Base-by-base conservation (phyloP, 1,140 invertebrate genomes). In the Eumeta japonica region DNA sequence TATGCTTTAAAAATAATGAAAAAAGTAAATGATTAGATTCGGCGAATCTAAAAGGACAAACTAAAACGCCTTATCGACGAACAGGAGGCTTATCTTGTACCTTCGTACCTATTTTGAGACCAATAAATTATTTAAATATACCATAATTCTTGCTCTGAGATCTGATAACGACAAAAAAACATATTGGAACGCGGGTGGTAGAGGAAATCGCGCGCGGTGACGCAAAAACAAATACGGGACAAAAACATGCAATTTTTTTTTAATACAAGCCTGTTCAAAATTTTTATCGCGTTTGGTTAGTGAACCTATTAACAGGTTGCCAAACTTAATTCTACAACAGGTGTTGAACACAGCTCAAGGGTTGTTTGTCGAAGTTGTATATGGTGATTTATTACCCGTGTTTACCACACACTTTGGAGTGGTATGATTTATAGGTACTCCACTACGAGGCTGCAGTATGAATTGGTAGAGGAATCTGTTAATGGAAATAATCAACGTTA, bases 121-220 rank as follows among this genome's bases (percentile, higher is more conserved):
- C 62, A 53, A 72, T 72, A 70, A 64, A 64, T 73, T 68, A 53
- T 68, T 62, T 66, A 64, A 73, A 73, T 66, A 66, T 61, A 43
- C 62, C 55, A 73, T 70, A 73, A 64, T 60, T 73, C 65, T 66
- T 58, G 48, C 50, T 61, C 50, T 61, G 53, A 70, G 68, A 73
- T 71, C 43, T 31, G 43, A 33, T 18, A 38, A 37, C 35, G 68
- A 73, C 71, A 73, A 70, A n/a, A n/a, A 44, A 56, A 57, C 55
- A 66, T 66, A 65, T 71, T 68, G 65, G 59, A 66, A 55, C 61
- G 58, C 61, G 60, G 62, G 60, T 66, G 62, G 65, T 56, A 63
- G 49, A 52, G n/a, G n/a, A 54, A 52, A 48, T 48, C 48, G 53
- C 57, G 52, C 58, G 50, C 56, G 62, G 61, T 61, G 39, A 39